Base-by-base conservation (phyloP, 2,797 vertebrate species). In the Sebastes itinus region DNA sequence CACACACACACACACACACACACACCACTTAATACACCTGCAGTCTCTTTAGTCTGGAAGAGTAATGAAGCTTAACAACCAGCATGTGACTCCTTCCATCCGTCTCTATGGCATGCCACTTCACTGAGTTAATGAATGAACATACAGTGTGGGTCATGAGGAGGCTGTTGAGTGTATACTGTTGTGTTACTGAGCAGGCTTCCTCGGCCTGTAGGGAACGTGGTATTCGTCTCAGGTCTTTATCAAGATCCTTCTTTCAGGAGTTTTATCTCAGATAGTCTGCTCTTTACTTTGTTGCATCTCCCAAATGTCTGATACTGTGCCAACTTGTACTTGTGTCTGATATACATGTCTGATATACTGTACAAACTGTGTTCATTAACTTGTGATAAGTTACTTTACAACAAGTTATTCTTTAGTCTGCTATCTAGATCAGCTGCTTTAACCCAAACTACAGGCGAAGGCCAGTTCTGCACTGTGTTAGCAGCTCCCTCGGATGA, bases 211-310 rank as follows among this genome's bases (percentile, higher is more conserved):
- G 42, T 66, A 59, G n/a, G 28, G 23, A 35, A 62, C 42, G 56
- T 62, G 9, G 13, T 55, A 56, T 69, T 64, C 32, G 20, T 72
- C 55, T 71, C 30, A 79, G 35, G 58, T 52, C 70, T 66, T 35
- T 82, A 42, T 78, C 75, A 77, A 82, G 71, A 86, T 77, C 75
- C 20, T 67, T 35, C 82, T 54, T 54, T 25, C 33, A 33, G 20
- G 46, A 46, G 66, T 67, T 85, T 81, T 84, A 92, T 90, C 88
- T 84, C 27, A 60, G 72, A 72, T 38, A 55, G 75, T 84, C 81
- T 88, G 68, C 65, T 59, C 59, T 70, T 80, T 33, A 32, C 55
- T 54, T 42, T 94, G 89, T 94, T 91, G 77, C 58, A 84, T 92
- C 91, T 94, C 49, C 42, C 30, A 20, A 16, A 25, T 22, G 32